A percentile compares a stretch with the other conserved stretches of the same genome.
Conservation (phyloP, 1,140 invertebrate genomes). For the Penaeus chinensis region DNA sequence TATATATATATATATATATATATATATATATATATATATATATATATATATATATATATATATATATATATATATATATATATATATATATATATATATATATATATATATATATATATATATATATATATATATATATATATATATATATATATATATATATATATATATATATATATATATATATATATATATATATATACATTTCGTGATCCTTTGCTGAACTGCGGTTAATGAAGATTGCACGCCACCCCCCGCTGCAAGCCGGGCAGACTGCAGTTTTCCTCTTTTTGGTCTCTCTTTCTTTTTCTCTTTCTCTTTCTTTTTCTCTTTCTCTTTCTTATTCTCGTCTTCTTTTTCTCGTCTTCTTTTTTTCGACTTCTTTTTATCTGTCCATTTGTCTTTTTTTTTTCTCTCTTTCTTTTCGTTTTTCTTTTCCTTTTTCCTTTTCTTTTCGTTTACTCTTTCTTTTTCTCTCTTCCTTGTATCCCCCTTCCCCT, state of each 20-base stretch:
- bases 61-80: background rate
- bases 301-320: background rate
- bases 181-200: slow-evolving; percentile 10
- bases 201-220: background rate
- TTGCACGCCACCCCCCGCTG: no score
- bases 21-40: slow-evolving; percentile 6
- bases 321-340: no score
- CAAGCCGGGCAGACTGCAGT: background rate
- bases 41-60: background rate
- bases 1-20: slow-evolving; percentile 20
- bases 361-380: no score
- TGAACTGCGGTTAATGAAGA: no score
- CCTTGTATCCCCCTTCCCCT: no score
- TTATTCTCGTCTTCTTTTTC: no score
- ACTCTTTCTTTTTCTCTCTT: no score
- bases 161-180: slow-evolving; percentile 21
- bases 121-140: slow-evolving; percentile 12
- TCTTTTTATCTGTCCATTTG: no score
- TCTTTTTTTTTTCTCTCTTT: no score
- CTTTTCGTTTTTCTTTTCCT: no score
- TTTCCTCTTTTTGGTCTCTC: background rate
- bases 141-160: slow-evolving; percentile 6
- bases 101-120: slow-evolving; percentile 17
- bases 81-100: background rate
- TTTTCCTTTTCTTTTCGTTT: no score